Percentiles rank a stretch among this genome's conserved stretches.
These are phyloP conservation scores for Selene dorsalis DNA, from an alignment of 2,797 vertebrate species.

Conservation along the genomic window DNA sequence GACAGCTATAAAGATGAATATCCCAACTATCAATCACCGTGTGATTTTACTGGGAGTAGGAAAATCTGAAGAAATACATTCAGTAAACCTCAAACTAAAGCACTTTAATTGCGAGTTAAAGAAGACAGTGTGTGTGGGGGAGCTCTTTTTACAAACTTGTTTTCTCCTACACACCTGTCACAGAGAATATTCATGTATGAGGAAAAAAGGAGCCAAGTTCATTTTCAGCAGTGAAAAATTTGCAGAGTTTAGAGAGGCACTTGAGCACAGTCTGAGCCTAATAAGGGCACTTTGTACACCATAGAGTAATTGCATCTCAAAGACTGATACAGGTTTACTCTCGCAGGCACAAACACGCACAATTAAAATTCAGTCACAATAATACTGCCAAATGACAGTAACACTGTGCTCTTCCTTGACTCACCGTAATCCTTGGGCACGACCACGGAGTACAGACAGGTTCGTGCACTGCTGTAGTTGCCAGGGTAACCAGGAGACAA, in stretches of 20 bases:
- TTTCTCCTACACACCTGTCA: conserved; percentile 25
- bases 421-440: conserved; percentile 97
- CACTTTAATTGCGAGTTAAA: conserved; percentile 28
- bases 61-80: conserved; percentile 7
- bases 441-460: conserved; percentile 92
- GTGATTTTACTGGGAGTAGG: conserved; percentile 7
- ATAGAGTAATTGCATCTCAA: conserved; percentile 8
- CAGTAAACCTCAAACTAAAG: conserved; percentile 23
- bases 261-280: conserved; percentile 4
- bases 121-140: neutral
- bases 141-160: conserved; percentile 38
- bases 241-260: neutral
- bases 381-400: neutral
- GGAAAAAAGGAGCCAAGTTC: neutral
- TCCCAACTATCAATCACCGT: conserved; percentile 42
- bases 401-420: conserved; percentile 6
- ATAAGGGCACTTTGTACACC: conserved; percentile 5
- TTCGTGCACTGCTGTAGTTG: conserved; percentile 94
- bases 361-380: neutral
- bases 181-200: conserved; percentile 24
- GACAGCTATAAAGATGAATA: conserved; percentile 36
- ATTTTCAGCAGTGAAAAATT: conserved; percentile 10
- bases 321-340: conserved; percentile 15
- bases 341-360: neutral
- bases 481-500: conserved; percentile 95